Percentiles rank a stretch among this genome's conserved stretches.
Conservation (phyloP, 92 coral and sea anemone genomes). For the Phenganax subtilis region DNA sequence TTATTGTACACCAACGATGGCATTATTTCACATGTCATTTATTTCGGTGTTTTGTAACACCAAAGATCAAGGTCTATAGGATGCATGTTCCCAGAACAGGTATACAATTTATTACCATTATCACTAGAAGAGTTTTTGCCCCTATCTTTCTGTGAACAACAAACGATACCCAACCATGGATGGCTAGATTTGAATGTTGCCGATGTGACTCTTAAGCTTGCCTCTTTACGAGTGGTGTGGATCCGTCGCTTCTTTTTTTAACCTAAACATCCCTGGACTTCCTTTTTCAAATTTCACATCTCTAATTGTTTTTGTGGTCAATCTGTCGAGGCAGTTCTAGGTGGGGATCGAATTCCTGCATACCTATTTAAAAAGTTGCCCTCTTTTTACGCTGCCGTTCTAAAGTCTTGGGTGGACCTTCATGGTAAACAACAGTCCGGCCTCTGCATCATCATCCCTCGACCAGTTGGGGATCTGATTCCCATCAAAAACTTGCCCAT, state of each 20-base stretch:
- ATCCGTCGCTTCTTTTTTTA: neutral
- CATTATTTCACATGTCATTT: too few relatives aligned
- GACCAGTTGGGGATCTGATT: neutral
- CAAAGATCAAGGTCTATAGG: too few relatives aligned
- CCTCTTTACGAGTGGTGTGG: conserved; percentile 28
- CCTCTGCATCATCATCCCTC: neutral
- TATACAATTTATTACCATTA: too few relatives aligned
- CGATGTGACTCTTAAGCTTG: conserved; percentile 19
- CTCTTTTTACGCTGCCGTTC: neutral
- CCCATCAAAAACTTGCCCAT: neutral
- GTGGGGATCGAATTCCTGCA: neutral
- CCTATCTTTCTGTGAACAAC: too few relatives aligned
- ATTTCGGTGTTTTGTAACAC: too few relatives aligned
- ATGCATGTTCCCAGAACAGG: too few relatives aligned
- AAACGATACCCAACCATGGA: neutral
- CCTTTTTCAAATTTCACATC: neutral
- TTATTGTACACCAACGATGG: too few relatives aligned
- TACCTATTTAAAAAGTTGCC: neutral
- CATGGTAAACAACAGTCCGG: neutral
- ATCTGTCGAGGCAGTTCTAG: neutral
- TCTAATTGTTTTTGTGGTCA: neutral
- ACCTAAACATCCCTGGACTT: conserved; percentile 5
- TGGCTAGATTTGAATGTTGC: conserved; percentile 34
- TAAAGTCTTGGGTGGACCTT: neutral
- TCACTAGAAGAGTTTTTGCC: too few relatives aligned